Base-by-base conservation (phyloP, 2,797 vertebrate species). In the Lepidocolaptes lacrymiger region DNA sequence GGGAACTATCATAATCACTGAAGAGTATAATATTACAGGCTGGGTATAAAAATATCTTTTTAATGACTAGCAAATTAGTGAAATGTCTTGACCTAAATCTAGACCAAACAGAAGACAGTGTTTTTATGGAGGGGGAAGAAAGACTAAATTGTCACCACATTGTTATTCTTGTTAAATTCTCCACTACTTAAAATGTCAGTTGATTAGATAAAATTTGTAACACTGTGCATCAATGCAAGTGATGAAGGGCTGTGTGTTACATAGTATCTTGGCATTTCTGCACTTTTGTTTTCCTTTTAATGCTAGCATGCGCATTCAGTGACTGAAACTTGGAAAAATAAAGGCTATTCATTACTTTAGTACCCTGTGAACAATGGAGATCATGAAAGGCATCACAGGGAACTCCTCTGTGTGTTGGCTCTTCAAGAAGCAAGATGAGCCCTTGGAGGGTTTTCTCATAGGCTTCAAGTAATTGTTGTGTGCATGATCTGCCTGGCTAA, bases 1-100 rank as follows among this genome's bases (percentile, higher is more conserved):
- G 98, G 98, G 98, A 99, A 97, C 97, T 98, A 98, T 98, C 98
- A 98, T 98, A 98, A 98, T 98, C 98, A 98, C 97, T 97, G 97
- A 97, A 97, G 88, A 97, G 98, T 98, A 98, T 99, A 98, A 97
- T 98, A 98, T 99, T 99, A 98, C 98, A 97, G 95, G 82, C 97
- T 98, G 97, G 96, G 96, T 98, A 98, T 98, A 98, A 98, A 98
- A 99, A 98, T 98, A 98, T 98, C 98, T 98, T 97, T 97, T 98
- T 98, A 99, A 99, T 98, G 98, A 99, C 97, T 98, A 97, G 97
- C 97, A 98, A 98, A 98, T 98, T 98, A 98, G 98, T 98, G 97
- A 97, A 98, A 98, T 98, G 97, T 97, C 98, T 97, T 98, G 98
- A 98, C 98, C 98, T 98, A 97, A 97, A 97, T 98, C 93, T 96